phyloP scores from a whole-genome alignment of 2,113 vertebrate species.

The Mormoops blainvillei region DNA sequence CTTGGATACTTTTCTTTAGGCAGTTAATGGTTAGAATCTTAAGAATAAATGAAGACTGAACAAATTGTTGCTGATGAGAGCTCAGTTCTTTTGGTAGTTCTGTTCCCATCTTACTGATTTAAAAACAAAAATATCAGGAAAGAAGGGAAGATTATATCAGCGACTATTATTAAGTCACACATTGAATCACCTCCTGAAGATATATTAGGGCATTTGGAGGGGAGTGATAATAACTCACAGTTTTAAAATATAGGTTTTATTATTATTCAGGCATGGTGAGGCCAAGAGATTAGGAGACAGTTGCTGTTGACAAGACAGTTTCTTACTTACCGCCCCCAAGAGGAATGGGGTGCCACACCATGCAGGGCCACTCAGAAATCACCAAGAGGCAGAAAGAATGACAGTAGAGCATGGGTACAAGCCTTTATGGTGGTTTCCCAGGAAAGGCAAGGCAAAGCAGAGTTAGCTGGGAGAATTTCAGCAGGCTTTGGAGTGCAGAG shows the following conservation, averaged over 20 bases:
- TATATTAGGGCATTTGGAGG: background rate
- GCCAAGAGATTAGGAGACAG: background rate
- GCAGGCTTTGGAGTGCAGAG: background rate
- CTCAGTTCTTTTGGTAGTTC: background rate
- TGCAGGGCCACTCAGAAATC: background rate
- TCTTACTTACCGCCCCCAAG: background rate
- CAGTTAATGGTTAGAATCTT: background rate
- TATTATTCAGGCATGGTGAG: background rate
- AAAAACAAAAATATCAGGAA: background rate
- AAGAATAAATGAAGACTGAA: background rate
- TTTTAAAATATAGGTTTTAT: background rate
- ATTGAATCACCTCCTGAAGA: background rate
- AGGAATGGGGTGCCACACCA: background rate
- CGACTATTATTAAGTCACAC: background rate
- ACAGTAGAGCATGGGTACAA: background rate
- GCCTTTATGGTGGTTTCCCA: background rate
- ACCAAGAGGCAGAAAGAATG: background rate
- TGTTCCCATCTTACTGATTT: background rate
- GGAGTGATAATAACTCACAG: background rate
- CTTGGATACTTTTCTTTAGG: background rate
- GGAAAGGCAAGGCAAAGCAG: background rate
- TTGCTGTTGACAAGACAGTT: background rate
- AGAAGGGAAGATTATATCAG: background rate
- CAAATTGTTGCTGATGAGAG: background rate
- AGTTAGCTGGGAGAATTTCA: background rate